Evolutionary conservation across 1,140 invertebrate species (phyloP).

Genomic region (Glomeris maerens): DNA sequence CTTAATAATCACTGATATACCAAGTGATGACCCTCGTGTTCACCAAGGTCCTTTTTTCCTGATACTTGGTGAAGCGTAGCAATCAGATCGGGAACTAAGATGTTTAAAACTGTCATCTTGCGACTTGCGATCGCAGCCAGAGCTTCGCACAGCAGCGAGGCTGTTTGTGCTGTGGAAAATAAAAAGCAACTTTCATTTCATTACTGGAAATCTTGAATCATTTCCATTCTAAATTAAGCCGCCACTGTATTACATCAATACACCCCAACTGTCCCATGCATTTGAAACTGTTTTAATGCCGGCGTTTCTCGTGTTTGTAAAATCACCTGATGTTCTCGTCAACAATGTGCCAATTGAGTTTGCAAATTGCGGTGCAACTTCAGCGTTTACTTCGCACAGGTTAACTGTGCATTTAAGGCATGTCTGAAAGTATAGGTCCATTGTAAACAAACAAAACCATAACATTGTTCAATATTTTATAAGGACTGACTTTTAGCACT

Average conservation of each 20-base stretch:
- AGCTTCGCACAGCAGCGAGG: slow-evolving; percentile 44
- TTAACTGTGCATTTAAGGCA: slow-evolving; percentile 53
- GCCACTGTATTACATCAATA: too few species aligned
- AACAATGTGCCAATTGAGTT: slow-evolving; percentile 37
- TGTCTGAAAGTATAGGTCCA: not conserved
- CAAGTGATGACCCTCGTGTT: not conserved
- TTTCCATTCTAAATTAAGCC: not conserved
- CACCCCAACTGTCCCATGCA: too few species aligned
- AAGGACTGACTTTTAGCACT: slow-evolving; percentile 1
- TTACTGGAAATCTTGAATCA: slow-evolving; percentile 1
- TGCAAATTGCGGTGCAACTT: slow-evolving; percentile 45
- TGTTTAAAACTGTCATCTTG: slow-evolving; percentile 38
- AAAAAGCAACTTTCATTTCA: slow-evolving; percentile 3
- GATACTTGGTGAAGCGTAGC: not conserved
- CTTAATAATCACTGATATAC: too few species aligned
- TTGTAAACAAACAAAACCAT: too few species aligned
- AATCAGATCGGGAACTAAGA: not conserved
- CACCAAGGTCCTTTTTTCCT: not conserved
- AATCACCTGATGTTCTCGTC: slow-evolving; percentile 2
- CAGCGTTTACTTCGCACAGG: slow-evolving; percentile 43
- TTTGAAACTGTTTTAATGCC: too few species aligned
- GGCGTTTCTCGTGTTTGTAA: too few species aligned
- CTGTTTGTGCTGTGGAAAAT: slow-evolving; percentile 21
- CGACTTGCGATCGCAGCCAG: slow-evolving; percentile 56
- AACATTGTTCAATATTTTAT: too few species aligned